A percentile compares a stretch with the other conserved stretches of the same genome.
phyloP scores from a whole-genome alignment of 2,113 vertebrate genomes.

The Synchiropus splendidus region DNA sequence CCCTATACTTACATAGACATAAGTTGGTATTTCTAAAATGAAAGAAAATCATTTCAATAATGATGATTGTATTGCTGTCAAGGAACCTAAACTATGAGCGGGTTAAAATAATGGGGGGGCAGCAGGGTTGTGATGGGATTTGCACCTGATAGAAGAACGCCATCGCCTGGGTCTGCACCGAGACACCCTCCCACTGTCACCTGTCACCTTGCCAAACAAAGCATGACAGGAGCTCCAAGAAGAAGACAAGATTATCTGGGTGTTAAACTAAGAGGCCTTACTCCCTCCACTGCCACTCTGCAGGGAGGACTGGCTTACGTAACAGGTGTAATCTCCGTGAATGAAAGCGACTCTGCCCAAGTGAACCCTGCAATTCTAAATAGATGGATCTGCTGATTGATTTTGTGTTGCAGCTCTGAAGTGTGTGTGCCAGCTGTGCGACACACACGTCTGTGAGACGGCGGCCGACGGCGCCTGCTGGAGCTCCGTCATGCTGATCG shows the following conservation, averaged over 20 bases:
- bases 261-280: slow-evolving; percentile 68
- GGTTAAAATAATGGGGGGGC: too few species aligned
- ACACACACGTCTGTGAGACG: slow-evolving; percentile 88
- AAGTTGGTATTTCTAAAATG: too few species aligned
- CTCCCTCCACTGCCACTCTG: slow-evolving; percentile 28
- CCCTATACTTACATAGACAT: too few species aligned
- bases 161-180: too few species aligned
- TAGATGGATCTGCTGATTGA: not conserved
- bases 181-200: too few species aligned
- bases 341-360: slow-evolving; percentile 6
- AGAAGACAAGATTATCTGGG: slow-evolving; percentile 60
- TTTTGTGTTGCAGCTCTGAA: slow-evolving; percentile 71
- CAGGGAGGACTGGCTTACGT: slow-evolving; percentile 42
- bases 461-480: slow-evolving; percentile 86
- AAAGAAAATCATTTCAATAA: too few species aligned
- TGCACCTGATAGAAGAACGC: too few species aligned
- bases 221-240: slow-evolving; percentile 45
- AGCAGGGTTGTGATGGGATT: too few species aligned
- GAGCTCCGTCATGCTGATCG: slow-evolving; percentile 87
- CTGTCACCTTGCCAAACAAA: slow-evolving; percentile 41
- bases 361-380: not conserved
- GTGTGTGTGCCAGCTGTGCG: slow-evolving; percentile 87
- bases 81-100: too few species aligned
- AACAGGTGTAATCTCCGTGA: slow-evolving; percentile 34
- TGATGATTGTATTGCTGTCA: too few species aligned